phyloP scores from a whole-genome alignment of 2,113 vertebrate species.

The Corynorhinus townsendii region DNA sequence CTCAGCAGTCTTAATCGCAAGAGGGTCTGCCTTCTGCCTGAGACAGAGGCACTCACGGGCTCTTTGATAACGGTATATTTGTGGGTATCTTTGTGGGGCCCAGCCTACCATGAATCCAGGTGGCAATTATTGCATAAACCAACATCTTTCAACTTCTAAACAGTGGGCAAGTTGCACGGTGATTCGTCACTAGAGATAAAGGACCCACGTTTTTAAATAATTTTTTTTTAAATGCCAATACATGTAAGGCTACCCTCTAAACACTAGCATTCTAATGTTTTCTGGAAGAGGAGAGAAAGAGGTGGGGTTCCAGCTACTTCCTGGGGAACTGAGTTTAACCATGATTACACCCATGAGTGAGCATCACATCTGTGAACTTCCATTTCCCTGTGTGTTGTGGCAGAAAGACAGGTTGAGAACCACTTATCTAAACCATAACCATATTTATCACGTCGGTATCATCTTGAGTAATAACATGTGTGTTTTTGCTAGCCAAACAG shows the following conservation, averaged over 20 bases:
- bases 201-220: not conserved
- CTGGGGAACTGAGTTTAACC: not conserved
- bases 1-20: not conserved
- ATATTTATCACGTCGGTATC: not conserved
- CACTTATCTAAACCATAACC: slow-evolving; percentile 16
- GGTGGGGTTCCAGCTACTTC: not conserved
- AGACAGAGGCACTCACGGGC: not conserved
- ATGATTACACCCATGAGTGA: not conserved
- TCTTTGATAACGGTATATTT: not conserved
- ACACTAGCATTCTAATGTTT: not conserved
- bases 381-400: not conserved
- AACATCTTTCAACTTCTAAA: not conserved
- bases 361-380: not conserved
- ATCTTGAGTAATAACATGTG: not conserved
- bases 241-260: not conserved
- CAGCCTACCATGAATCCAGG: not conserved
- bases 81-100: not conserved
- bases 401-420: not conserved
- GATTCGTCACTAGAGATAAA: not conserved
- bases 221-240: not conserved
- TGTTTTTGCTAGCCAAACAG: not conserved
- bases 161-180: not conserved
- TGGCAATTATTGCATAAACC: not conserved
- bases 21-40: not conserved
- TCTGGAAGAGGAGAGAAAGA: not conserved